Evolutionary conservation across 64 coral and sea anemone species (phyloP), one percentile per base, ranked within the genome.

Genomic region (Dendrophyllia cribrosa): DNA sequence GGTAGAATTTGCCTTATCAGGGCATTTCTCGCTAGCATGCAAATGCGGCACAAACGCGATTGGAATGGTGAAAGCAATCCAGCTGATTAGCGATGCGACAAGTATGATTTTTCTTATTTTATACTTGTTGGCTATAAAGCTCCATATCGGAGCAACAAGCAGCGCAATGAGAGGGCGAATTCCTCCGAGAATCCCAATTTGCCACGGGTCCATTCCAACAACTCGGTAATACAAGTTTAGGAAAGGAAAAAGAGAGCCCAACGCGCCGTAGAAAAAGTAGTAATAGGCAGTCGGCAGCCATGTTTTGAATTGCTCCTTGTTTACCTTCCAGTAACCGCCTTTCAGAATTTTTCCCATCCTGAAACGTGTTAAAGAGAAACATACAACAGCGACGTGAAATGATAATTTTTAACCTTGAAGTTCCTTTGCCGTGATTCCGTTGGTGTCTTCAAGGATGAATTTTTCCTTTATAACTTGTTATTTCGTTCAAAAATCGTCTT

Each of bases 101-200:
- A 97, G 86, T 16, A 97, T 78, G 3, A 88, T 0, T 83, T 97
- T 97, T 59, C 95, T 83, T 7, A 91, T 64, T 13, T 86, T 86
- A 58, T 94, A 97, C 72, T 75, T 92, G 75, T 97, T 91, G 13
- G 95, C 90, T 10, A 94, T 43, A 70, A 58, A 66, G 58, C 95
- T 89, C 95, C 95, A 97, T 7, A 97, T 75, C 44, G 95, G 91
- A n/a, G 90, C 92, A 87, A 63, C 85, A 44, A 97, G 48, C 16
- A 97, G 34, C 5, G 95, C 91, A 26, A 97, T 77, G 2, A 97
- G 58, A 9, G 95, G 95, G 7, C 95, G 91, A 50, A 97, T 90
- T 5, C 95, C 95, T 87, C 95, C 95, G 11, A 97, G 76, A 66
- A 97, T 76, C 62, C 95, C 95, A 5, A 97, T 97, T 24, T 97